Conservation (phyloP, 1,140 invertebrate genomes). For the Drosophila rhopaloa region DNA sequence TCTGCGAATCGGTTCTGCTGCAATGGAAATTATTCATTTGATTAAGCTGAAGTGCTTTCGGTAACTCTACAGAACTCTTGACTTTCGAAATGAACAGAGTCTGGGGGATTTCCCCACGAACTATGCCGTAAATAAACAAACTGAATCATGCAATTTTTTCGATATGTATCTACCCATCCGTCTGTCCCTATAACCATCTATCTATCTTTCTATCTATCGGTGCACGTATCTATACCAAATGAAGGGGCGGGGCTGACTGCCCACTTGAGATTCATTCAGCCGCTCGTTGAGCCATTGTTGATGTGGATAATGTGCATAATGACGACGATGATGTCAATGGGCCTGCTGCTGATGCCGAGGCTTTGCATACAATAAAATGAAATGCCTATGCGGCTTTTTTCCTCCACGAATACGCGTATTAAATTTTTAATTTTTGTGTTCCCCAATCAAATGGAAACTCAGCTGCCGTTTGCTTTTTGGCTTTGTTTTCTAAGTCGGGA, state of each 20-base stretch:
- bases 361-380: constrained; percentile 55
- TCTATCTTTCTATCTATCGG: constrained; percentile 27
- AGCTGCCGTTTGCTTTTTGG: constrained; percentile 1
- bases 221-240: constrained; percentile 26
- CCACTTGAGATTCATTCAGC: constrained; percentile 68
- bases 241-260: constrained; percentile 11
- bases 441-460: constrained; percentile 9
- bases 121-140: constrained; percentile 42
- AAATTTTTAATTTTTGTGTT: constrained; percentile 73
- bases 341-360: constrained; percentile 34
- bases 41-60: background rate
- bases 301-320: constrained; percentile 59
- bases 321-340: constrained; percentile 48
- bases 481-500: constrained; percentile 20
- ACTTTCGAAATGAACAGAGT: background rate
- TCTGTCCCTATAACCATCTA: constrained; percentile 6
- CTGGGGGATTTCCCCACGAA: constrained; percentile 6
- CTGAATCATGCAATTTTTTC: constrained; percentile 30
- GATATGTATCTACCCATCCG: constrained; percentile 31
- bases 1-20: constrained; percentile 67
- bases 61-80: background rate
- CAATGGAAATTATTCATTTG: constrained; percentile 14
- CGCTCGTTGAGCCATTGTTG: constrained; percentile 70
- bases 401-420: constrained; percentile 33
- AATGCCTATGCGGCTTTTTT: constrained; percentile 68